phyloP scores from a whole-genome alignment of 2,113 vertebrate species.

The Vulpes vulpes region DNA sequence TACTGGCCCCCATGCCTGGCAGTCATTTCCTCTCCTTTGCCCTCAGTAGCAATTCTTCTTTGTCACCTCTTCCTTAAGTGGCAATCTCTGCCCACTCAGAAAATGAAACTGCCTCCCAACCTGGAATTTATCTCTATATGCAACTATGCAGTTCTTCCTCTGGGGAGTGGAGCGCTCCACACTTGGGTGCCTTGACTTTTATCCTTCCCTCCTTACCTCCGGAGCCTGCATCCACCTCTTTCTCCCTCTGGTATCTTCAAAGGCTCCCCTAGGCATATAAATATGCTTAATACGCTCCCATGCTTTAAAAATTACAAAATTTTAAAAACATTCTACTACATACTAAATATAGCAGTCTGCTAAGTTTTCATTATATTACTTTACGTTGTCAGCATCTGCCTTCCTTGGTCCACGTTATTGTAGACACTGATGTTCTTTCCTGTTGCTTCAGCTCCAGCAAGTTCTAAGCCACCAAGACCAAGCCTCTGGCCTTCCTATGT shows the following conservation, averaged over 20 bases:
- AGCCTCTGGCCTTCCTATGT: neutral
- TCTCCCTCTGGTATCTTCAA: neutral
- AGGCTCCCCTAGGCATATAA: neutral
- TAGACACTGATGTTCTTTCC: neutral
- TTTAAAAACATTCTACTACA: neutral
- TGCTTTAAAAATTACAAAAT: neutral
- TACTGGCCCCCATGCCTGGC: neutral
- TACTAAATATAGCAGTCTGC: neutral
- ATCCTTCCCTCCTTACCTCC: neutral
- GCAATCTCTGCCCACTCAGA: neutral
- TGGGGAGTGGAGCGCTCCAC: fast-evolving
- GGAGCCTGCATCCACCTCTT: neutral
- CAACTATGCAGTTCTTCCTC: neutral
- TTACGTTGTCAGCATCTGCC: too few species aligned
- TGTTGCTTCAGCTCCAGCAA: neutral
- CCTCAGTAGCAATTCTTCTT: neutral
- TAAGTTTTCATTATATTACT: neutral
- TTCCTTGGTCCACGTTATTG: neutral
- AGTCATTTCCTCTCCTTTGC: neutral
- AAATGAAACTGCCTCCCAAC: neutral
- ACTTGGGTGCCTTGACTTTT: neutral
- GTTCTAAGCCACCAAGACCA: neutral
- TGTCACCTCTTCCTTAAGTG: neutral
- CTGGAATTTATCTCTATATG: neutral
- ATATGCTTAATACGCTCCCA: neutral